phyloP scores from a whole-genome alignment of 2,113 vertebrate species.

The Macquaria ambigua region DNA sequence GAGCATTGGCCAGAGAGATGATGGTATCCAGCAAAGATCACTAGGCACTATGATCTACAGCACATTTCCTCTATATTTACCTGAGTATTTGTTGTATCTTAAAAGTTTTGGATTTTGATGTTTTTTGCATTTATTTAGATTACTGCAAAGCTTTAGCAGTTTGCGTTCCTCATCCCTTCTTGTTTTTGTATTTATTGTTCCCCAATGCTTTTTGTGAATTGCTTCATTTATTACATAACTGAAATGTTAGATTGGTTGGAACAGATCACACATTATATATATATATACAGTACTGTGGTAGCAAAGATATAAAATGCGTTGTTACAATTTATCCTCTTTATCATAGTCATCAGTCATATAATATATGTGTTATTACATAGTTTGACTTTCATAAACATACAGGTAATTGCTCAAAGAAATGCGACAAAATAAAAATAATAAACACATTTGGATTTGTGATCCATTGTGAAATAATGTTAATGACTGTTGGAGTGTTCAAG shows the following conservation, averaged over 20 bases:
- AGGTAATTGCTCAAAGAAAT: conserved; percentile 66
- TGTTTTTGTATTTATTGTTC: conserved; percentile 60
- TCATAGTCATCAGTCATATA: conserved; percentile 51
- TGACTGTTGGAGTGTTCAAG: conserved; percentile 73
- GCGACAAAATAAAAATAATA: conserved; percentile 62
- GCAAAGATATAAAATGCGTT: conserved; percentile 44
- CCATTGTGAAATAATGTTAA: conserved; percentile 12
- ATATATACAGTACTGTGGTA: conserved; percentile 38
- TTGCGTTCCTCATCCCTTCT: conserved; percentile 6
- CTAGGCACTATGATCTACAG: conserved; percentile 61
- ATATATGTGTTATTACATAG: conserved; percentile 74
- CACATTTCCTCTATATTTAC: conserved; percentile 58
- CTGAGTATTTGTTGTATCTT: conserved; percentile 55
- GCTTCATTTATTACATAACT: conserved; percentile 43
- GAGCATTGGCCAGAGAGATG: conserved; percentile 68
- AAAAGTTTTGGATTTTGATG: conserved; percentile 47
- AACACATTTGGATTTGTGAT: conserved; percentile 51
- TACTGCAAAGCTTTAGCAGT: conserved; percentile 29
- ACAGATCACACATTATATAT: conserved; percentile 21
- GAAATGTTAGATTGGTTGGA: conserved; percentile 43
- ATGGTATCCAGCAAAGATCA: conserved; percentile 67
- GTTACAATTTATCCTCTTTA: conserved; percentile 42
- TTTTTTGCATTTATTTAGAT: conserved; percentile 63
- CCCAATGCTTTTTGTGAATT: conserved; percentile 49
- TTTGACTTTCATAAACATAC: conserved; percentile 58